A percentile compares a stretch with the other conserved stretches of the same genome.
Conservation (phyloP, 2,797 vertebrate genomes). For the Sciurus carolinensis region DNA sequence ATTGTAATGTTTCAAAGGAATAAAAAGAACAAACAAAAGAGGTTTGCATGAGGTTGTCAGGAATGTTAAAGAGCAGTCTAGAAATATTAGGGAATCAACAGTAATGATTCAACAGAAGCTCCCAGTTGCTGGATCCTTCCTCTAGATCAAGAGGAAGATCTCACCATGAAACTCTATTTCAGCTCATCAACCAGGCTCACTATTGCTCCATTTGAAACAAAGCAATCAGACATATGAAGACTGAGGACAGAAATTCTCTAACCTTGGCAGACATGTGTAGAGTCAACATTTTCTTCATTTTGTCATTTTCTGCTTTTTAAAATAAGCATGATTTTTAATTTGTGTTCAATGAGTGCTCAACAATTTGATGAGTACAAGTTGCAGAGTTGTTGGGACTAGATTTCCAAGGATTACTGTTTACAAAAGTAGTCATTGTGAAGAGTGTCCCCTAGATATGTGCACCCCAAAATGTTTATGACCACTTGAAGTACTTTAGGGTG, state of each 20-base stretch:
- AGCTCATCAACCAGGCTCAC: background rate
- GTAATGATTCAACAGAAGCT: background rate
- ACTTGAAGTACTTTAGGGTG: background rate
- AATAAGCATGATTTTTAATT: background rate
- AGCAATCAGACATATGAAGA: background rate
- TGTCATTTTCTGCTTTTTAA: background rate
- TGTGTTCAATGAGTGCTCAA: background rate
- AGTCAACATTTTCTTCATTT: slow-evolving; percentile 1
- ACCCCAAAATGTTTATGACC: background rate
- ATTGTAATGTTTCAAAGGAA: background rate
- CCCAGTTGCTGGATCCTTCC: background rate
- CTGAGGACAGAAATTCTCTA: background rate
- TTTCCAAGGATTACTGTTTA: background rate
- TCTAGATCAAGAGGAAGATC: background rate
- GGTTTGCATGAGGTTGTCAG: background rate
- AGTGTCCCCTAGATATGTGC: background rate
- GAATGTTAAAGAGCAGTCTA: background rate
- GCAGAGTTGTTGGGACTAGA: background rate
- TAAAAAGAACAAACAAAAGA: background rate
- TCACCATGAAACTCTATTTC: background rate
- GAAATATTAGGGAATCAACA: background rate
- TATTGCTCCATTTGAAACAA: background rate
- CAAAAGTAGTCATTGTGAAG: background rate
- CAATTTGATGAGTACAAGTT: background rate
- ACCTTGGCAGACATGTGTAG: background rate